Evolutionary conservation across 1,140 invertebrate species (phyloP).

Genomic region (Neelides sp.): DNA sequence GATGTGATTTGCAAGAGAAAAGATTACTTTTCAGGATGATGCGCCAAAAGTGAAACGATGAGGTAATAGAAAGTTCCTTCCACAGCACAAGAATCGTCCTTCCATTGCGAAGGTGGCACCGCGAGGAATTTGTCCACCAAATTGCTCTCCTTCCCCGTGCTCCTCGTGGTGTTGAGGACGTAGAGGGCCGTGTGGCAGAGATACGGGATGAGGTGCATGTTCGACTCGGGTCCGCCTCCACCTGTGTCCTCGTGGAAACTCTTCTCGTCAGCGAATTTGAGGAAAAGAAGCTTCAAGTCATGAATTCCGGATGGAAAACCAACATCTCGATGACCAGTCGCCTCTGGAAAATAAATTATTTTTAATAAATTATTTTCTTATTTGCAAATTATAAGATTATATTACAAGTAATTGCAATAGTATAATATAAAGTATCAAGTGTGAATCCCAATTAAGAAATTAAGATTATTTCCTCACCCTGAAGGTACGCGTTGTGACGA

Average conservation of each 20-base stretch:
- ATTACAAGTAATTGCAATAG: slow-evolving; percentile 22
- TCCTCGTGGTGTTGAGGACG: slow-evolving; percentile 80
- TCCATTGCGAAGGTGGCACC: slow-evolving; percentile 45
- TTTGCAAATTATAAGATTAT: slow-evolving; percentile 11
- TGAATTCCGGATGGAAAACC: slow-evolving; percentile 77
- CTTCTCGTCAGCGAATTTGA: slow-evolving; percentile 83
- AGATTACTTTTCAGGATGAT: slow-evolving; percentile 56
- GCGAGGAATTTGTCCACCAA: slow-evolving; percentile 55
- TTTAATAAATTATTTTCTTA: background rate
- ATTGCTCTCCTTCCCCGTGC: slow-evolving; percentile 57
- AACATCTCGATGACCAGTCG: slow-evolving; percentile 51
- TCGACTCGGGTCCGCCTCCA: slow-evolving; percentile 90
- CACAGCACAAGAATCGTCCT: slow-evolving; percentile 73
- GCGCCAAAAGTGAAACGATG: slow-evolving; percentile 62
- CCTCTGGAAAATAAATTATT: slow-evolving; percentile 9
- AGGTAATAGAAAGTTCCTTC: slow-evolving; percentile 80
- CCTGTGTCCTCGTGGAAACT: slow-evolving; percentile 95
- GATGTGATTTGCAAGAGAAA: slow-evolving; percentile 16
- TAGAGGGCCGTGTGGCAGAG: slow-evolving; percentile 89
- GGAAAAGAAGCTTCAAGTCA: slow-evolving; percentile 79
- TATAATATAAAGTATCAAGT: slow-evolving; percentile 6
- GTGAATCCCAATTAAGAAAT: slow-evolving; percentile 1
- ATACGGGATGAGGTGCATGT: slow-evolving; percentile 92
- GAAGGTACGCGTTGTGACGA: slow-evolving; percentile 70
- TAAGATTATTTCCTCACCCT: slow-evolving; percentile 33